Evolutionary conservation across 1,140 invertebrate genomes (phyloP).

Genomic region (Lethocerus indicus): DNA sequence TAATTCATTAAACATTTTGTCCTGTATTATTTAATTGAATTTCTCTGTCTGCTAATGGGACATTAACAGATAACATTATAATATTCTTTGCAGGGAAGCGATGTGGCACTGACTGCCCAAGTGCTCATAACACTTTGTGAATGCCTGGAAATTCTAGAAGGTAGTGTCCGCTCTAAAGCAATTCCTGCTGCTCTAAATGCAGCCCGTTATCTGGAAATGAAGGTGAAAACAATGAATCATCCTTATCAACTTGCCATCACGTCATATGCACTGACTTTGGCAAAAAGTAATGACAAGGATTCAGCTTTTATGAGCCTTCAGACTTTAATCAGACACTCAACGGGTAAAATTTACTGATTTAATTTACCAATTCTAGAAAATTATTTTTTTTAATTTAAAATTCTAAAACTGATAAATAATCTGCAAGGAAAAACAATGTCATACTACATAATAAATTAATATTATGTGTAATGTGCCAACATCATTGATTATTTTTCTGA

Average conservation of each 20-base stretch:
- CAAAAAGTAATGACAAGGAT: constrained; percentile 26
- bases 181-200: constrained; percentile 8
- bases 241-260: constrained; percentile 32
- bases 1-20: too few species aligned
- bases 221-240: constrained; percentile 24
- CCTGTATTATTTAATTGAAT: not conserved
- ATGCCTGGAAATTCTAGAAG: constrained; percentile 12
- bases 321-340: not conserved
- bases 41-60: not conserved
- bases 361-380: too few species aligned
- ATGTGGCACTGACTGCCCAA: constrained; percentile 30
- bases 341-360: too few species aligned
- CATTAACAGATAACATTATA: not conserved
- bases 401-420: too few species aligned
- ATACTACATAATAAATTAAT: too few species aligned
- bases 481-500: too few species aligned
- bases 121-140: constrained; percentile 29
- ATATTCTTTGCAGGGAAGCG: constrained; percentile 4
- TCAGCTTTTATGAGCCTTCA: constrained; percentile 21
- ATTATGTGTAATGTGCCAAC: too few species aligned
- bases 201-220: constrained; percentile 25
- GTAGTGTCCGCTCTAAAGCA: constrained; percentile 6
- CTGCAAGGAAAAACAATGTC: too few species aligned
- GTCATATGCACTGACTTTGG: constrained; percentile 29
- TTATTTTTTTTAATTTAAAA: too few species aligned